Evolutionary conservation across 2,888 invertebrate genomes (phyloP), one percentile per base, ranked within the genome.

Genomic region (Sinotaia quadrata): DNA sequence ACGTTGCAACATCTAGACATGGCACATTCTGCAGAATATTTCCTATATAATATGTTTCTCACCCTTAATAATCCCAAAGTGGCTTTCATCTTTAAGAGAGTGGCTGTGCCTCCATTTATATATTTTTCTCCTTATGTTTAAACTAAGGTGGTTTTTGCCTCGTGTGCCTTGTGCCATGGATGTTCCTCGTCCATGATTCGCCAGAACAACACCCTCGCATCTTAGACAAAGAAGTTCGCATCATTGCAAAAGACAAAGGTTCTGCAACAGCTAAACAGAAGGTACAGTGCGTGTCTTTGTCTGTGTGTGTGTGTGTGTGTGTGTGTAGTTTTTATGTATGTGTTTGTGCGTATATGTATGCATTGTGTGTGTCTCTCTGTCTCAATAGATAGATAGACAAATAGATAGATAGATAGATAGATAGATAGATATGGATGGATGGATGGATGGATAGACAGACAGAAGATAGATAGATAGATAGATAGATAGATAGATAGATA

Each of bases 201-300:
- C 65, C 63, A 1, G 63, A 52, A 10, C 36, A 54, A 18, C 63
- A 63, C 51, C 63, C 63, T 1, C 51, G 63, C 10, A 63, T 63
- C n/a, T 33, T 31, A 24, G 29, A 54, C 29, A 36, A 27, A 12
- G 63, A 63, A 51, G 18, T 52, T 31, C 1, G 18, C 4, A 34
- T 54, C 18, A 63, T 63, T 21, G n/a, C 18, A 10, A 2, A 18
- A 0, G 54, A 31, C 54, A 24, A 29, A 18, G 8, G 2, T 2
- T 7, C 5, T 18, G 8, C 27, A 18, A 18, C n/a, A 2, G 18
- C 8, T 10, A 24, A 54, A 24, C 36, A 51, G 29, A 63, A n/a
- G 63, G 63, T 47, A 24, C 24, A 12, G 24, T 52, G 1, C 52
- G 21, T n/a, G 52, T 4, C 29, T 52, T 27, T 2, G 52, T 52